Evolutionary conservation across 2,113 vertebrate genomes (phyloP).

Genomic region (Mixornis gularis): DNA sequence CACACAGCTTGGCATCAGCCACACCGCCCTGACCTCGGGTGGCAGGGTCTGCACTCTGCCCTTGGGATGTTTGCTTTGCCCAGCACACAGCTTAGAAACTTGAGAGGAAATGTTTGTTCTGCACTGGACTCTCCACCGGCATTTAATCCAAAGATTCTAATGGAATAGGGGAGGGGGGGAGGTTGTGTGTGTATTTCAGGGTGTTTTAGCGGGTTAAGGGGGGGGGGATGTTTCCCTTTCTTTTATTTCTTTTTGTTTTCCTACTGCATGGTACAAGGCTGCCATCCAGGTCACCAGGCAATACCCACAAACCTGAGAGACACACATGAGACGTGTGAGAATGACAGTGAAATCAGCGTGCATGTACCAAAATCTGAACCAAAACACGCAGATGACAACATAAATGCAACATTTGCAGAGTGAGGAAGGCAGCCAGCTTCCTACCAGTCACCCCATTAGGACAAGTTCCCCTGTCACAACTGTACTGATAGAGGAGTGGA

Average conservation of each 20-base stretch:
- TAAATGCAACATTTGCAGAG: background rate
- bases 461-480: background rate
- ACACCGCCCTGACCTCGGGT: background rate
- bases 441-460: background rate
- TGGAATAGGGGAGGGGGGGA: background rate
- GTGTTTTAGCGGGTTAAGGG: background rate
- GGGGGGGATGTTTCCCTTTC: no score
- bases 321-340: rapidly evolving
- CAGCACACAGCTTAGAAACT: background rate
- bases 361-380: background rate
- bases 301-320: background rate
- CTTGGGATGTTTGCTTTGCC: background rate
- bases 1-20: background rate
- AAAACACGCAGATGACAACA: background rate
- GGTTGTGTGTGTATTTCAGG: background rate
- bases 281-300: background rate
- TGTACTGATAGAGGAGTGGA: background rate
- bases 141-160: background rate
- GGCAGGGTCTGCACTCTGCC: background rate
- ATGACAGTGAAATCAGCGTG: background rate
- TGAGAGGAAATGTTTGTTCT: background rate
- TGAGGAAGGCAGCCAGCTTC: background rate
- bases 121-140: background rate
- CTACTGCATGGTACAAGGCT: background rate
- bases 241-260: background rate